A percentile compares a stretch with the other conserved stretches of the same genome.
Conservation (phyloP, 2,113 vertebrate species). For the Lepidothrix coronata region DNA sequence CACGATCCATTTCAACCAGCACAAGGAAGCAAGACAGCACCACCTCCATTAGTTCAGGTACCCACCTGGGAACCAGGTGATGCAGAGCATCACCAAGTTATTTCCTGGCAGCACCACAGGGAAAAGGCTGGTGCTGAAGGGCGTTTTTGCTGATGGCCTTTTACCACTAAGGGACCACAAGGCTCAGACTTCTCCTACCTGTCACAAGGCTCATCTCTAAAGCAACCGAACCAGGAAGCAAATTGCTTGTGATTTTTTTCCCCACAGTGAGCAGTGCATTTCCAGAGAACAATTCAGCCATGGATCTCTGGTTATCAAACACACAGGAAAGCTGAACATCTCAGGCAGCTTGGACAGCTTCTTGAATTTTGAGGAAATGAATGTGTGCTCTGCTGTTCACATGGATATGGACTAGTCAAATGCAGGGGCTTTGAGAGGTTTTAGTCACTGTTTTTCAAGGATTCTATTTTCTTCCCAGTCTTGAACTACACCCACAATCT, state of each 20-base stretch:
- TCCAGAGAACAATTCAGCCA: neutral
- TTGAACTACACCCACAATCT: neutral
- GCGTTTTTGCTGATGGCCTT: neutral
- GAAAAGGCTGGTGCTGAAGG: neutral
- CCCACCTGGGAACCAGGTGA: neutral
- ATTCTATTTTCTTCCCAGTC: neutral
- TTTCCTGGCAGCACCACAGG: neutral
- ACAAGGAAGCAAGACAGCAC: neutral
- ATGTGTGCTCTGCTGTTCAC: neutral
- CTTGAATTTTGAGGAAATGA: neutral
- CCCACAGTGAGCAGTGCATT: neutral
- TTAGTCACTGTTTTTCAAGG: neutral
- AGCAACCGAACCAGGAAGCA: neutral
- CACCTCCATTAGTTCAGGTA: fast-evolving
- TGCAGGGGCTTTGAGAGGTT: fast-evolving
- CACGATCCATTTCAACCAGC: neutral
- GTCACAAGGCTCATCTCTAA: neutral
- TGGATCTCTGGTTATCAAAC: neutral
- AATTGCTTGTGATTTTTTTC: neutral
- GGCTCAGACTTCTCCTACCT: neutral
- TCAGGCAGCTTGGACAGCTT: neutral
- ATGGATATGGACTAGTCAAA: neutral
- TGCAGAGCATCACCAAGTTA: neutral
- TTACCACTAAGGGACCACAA: neutral
- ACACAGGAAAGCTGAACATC: neutral